Evolutionary conservation across 2,888 invertebrate genomes (phyloP).

Genomic region (Pegoplata infirma): DNA sequence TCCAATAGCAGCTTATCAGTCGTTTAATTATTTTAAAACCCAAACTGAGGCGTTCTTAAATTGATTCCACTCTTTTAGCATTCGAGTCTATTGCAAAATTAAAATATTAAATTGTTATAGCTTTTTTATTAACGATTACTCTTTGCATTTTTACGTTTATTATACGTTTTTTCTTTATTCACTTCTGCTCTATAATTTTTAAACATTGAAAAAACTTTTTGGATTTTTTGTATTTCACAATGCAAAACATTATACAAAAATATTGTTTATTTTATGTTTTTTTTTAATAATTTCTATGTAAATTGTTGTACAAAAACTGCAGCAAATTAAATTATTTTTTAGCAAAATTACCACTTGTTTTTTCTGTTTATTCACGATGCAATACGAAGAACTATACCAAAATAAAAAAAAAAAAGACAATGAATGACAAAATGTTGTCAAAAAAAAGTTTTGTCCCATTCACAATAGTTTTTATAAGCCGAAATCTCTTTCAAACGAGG

Average conservation of each 20-base stretch:
- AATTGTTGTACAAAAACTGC: not conserved
- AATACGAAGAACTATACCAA: no score
- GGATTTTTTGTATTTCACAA: constrained; percentile 3
- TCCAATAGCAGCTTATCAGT: not conserved
- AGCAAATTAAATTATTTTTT: constrained; percentile 26
- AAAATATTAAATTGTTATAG: no score
- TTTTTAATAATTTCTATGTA: not conserved
- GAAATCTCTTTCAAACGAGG: no score
- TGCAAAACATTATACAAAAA: constrained; percentile 13
- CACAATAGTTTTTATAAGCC: no score
- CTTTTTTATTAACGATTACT: not conserved
- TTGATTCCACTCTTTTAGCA: not conserved
- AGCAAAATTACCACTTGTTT: constrained; percentile 30
- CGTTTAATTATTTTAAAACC: no score
- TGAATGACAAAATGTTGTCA: no score
- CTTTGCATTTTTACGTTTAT: not conserved
- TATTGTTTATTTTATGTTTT: not conserved
- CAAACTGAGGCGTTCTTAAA: no score
- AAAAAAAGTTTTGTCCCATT: no score
- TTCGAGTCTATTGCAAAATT: constrained; percentile 3
- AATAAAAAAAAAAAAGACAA: no score
- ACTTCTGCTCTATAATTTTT: constrained; percentile 16
- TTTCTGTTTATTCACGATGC: no score
- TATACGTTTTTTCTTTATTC: not conserved
- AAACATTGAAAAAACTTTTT: constrained; percentile 4